Conservation (phyloP, 2,888 invertebrate genomes). For the Amblyteles armatorius region DNA sequence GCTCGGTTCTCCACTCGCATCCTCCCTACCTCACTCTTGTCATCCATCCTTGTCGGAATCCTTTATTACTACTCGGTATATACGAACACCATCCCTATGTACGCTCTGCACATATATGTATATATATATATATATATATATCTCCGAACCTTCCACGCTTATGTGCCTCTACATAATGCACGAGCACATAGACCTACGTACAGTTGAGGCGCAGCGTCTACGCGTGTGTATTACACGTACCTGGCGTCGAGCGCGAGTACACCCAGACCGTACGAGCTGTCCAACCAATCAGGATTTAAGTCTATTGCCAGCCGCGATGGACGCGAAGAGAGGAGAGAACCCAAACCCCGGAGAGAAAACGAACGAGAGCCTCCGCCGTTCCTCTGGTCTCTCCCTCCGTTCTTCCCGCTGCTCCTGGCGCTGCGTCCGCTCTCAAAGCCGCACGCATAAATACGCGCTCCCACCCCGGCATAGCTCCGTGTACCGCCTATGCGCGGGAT, state of each 20-base stretch:
- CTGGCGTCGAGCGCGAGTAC: constrained; percentile 60
- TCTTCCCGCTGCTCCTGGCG: constrained; percentile 16
- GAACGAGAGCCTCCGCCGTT: constrained; percentile 35
- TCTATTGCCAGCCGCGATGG: constrained; percentile 79
- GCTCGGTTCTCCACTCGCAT: constrained; percentile 62
- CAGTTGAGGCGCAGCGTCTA: constrained; percentile 9
- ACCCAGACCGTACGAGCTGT: constrained; percentile 76
- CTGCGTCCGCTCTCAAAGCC: constrained; percentile 39
- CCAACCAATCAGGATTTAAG: constrained; percentile 83
- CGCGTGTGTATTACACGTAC: constrained; percentile 28
- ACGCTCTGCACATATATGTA: constrained; percentile 39
- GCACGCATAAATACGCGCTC: constrained; percentile 36
- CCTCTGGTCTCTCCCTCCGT: neutral
- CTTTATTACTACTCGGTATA: constrained; percentile 80
- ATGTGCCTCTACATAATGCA: constrained; percentile 52
- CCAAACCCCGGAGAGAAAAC: constrained; percentile 45
- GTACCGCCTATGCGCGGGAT: neutral
- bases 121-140: constrained; percentile 32
- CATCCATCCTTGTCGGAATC: constrained; percentile 83
- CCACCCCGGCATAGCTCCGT: neutral
- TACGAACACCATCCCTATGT: constrained; percentile 68
- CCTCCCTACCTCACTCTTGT: constrained; percentile 69
- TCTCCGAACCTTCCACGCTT: constrained; percentile 31
- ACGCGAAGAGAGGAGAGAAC: constrained; percentile 66
- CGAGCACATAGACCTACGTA: constrained; percentile 37